Base-by-base conservation (phyloP, 92 coral and sea anemone species). In the Actinernus sp. region DNA sequence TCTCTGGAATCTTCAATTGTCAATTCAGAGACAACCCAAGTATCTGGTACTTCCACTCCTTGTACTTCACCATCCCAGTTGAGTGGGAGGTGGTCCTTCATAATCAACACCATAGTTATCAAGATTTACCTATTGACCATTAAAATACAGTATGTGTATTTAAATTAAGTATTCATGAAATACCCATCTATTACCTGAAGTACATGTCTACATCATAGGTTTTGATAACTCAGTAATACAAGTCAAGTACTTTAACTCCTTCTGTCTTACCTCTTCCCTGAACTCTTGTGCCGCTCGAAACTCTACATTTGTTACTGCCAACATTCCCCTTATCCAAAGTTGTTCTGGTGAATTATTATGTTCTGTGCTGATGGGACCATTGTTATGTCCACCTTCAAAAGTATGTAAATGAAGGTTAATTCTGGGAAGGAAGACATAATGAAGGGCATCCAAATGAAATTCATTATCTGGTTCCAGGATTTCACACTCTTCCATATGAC, bases 311-410 rank as follows among this genome's bases (percentile, higher is more conserved):
- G 48, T 44, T 1, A 22, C 31, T 31, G 30, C 40, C 74, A 74
- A 52, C 71, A 62, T 47, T 18, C 81, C 81, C 22, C 68, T 66
- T n/a, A 76, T 55, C 76, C 68, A 76, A 6, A 76, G 44, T 55
- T 65, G 83, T 20, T 53, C 57, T n/a, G 76, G 84, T 20, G 77
- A 54, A 19, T 25, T 40, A 21, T 59, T 49, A 6, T 56, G 49
- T 43, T 65, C 83, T 5, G 75, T 76, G 32, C 75, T 53, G 16
- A 76, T 44, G 6, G 76, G 68, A 10, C 57, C 58, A 25, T 29
- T 53, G 48, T 34, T 65, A 49, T 65, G 68, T 7, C 83, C 83
- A 3, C 16, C 50, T 21, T 48, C 13, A 31, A 65, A 76, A 2
- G 55, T 16, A 17, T 17, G 12, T 29, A 78, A 68, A 53, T 58